Base-by-base conservation (phyloP, 2,888 invertebrate species). In the Synanthedon tipuliformis region DNA sequence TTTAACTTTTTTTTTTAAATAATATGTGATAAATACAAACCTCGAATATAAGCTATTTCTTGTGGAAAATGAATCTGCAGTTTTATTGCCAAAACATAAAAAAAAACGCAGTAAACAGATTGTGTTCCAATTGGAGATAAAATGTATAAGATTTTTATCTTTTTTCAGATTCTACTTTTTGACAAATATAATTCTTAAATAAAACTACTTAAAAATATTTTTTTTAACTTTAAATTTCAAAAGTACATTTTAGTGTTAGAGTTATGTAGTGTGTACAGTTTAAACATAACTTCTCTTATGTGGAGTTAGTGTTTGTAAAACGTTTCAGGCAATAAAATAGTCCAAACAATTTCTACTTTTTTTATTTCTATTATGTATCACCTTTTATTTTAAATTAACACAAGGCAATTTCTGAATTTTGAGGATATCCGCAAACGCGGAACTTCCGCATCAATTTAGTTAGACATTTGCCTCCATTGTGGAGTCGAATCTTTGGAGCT, bases 291-390 rank as follows among this genome's bases (percentile, higher is more conserved):
- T 71, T 70, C 72, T 73, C 72, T 69, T 64, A 63, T 60, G 68
- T 74, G 75, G 73, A 78, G 78, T 77, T 66, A 75, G 81, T 84
- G 82, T 84, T 82, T 81, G 78, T 83, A 75, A 84, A 83, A 85
- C 79, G 73, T 84, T 86, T 85, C 85, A 81, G 83, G 87, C 84
- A 87, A 87, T 87, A 87, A 86, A 85, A 86, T 82, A 87, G 86
- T 87, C 79, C 81, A 83, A 85, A 73, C 71, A 64, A 69, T 57
- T 53, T 56, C 61, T 62, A 64, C 70, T 70, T 60, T 63, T 66
- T 61, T 57, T 49, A 4, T 49, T n/a, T 13, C 13, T 7, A 45
- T 11, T 23, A 23, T 0, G n/a, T n/a, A n/a, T 23, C 0, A 23
- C 45, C 45, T 45, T 13, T 13, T 12, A 45, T 45, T 45, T 16